Percentiles rank a stretch among this genome's conserved stretches.
Evolutionary conservation across 1,140 invertebrate genomes (phyloP).

Genomic region (Hyphantria cunea): DNA sequence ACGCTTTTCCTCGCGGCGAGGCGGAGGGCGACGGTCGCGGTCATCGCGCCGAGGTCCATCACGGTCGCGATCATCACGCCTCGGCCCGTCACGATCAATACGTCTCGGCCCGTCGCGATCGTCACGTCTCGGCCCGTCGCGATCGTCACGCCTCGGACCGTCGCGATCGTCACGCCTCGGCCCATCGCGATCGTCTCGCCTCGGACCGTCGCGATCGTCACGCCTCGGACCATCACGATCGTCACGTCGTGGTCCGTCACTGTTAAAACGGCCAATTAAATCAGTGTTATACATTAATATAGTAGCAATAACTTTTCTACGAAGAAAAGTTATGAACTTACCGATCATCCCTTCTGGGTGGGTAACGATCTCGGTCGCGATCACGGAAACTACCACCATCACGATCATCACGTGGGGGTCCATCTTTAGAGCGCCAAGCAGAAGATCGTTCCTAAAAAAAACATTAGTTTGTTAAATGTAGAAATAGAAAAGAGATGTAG

Average conservation of each 20-base stretch:
- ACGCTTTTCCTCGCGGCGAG: slow-evolving; percentile 63
- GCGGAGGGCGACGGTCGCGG: slow-evolving; percentile 44
- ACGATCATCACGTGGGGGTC: slow-evolving; percentile 46
- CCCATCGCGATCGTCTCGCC: slow-evolving; percentile 48
- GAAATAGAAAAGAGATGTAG: too few relatives aligned
- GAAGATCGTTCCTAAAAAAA: slow-evolving; percentile 61
- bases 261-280: slow-evolving; percentile 25
- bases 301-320: background rate
- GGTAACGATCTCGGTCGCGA: slow-evolving; percentile 40
- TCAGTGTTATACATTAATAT: background rate
- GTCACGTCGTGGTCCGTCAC: slow-evolving; percentile 42
- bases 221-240: slow-evolving; percentile 55
- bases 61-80: slow-evolving; percentile 60
- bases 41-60: slow-evolving; percentile 48
- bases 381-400: slow-evolving; percentile 23
- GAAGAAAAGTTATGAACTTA: slow-evolving; percentile 2
- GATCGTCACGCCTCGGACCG: slow-evolving; percentile 50
- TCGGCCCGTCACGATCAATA: slow-evolving; percentile 47
- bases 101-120: slow-evolving; percentile 37
- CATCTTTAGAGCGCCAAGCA: slow-evolving; percentile 63
- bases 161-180: slow-evolving; percentile 50
- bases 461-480: too few relatives aligned
- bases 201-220: slow-evolving; percentile 49
- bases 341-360: slow-evolving; percentile 51
- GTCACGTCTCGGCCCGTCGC: slow-evolving; percentile 66